These are phyloP conservation scores for Cerceris ruficornis DNA, from an alignment of 2,888 invertebrate species.

Conservation along the genomic window DNA sequence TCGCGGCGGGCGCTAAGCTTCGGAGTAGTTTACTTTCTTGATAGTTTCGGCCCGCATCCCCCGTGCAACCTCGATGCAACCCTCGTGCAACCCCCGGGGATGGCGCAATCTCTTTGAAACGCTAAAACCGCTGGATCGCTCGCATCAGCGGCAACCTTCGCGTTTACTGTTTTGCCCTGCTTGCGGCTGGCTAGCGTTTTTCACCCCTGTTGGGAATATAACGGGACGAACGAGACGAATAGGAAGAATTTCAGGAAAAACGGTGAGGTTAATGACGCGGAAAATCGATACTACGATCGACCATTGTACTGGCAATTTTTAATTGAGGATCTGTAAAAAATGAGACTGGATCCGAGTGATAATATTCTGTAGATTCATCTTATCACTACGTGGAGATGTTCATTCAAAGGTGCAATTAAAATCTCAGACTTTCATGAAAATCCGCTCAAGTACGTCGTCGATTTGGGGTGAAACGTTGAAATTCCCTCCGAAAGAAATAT, in stretches of 20 bases:
- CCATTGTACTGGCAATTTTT: too few relatives aligned
- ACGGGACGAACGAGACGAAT: background rate
- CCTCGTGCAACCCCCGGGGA: constrained; percentile 15
- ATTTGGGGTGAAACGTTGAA: too few relatives aligned
- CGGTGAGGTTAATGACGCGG: background rate
- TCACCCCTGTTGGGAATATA: constrained; percentile 9
- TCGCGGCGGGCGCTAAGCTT: constrained; percentile 32
- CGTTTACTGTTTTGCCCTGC: constrained; percentile 41
- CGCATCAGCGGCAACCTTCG: constrained; percentile 57
- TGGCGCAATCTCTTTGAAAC: constrained; percentile 60
- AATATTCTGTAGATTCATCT: too few relatives aligned
- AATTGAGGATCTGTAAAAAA: too few relatives aligned
- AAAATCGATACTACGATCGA: background rate
- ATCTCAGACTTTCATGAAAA: too few relatives aligned
- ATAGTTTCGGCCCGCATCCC: constrained; percentile 27
- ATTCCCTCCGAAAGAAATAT: too few relatives aligned
- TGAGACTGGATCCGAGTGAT: too few relatives aligned
- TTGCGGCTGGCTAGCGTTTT: constrained; percentile 1
- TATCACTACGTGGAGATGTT: too few relatives aligned
- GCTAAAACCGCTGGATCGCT: constrained; percentile 66
- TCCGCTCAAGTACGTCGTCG: too few relatives aligned
- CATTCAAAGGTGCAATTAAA: too few relatives aligned
- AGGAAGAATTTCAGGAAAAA: too few relatives aligned
- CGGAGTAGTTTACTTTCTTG: constrained; percentile 31
- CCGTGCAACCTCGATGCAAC: background rate